Base-by-base conservation (phyloP, 2,113 vertebrate species). In the Nymphicus hollandicus region DNA sequence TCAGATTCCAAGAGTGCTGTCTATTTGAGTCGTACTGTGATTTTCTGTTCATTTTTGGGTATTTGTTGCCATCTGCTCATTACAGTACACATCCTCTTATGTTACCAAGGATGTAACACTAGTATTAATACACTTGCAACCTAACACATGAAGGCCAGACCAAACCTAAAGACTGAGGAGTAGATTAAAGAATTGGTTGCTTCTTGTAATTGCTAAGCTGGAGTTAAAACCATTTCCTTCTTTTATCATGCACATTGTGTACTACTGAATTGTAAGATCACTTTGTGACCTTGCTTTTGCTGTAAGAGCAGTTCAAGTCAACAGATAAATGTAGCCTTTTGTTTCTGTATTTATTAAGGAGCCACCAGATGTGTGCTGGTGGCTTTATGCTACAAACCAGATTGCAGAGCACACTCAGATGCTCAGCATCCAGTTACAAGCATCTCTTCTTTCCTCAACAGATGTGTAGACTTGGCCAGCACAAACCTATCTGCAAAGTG, bases 381-480 rank as follows among this genome's bases (percentile, higher is more conserved):
- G 29, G n/a, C 7, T 29, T 83, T 31, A 41, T 0, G 7, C 60
- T 61, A n/a, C 79, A 80, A 41, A n/a, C 13, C 71, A 35, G 37
- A 20, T 29, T 88, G 82, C 13, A 2, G 31, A 27, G 70, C 49
- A 44, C 56, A 1, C 2, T 63, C 8, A 15, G 61, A 61, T 39
- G 37, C 60, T 37, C 50, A 46, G 33, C 73, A 49, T 60, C 49
- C 14, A 20, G 29, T 76, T 13, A 96, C 11, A 11, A 83, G 18
- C 3, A 2, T 95, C 78, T 91, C 18, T 52, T 53, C 56, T 95
- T 96, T 64, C 80, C 91, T 39, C 53, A 3, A 66, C 94, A 99
- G 99, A 99, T 99, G 88, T 99, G 99, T 91, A 98, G 99, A 8
- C 98, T 99, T 33, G 99, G 99, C 66, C 99, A 99, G 97, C 99